Percentiles rank a stretch among this genome's conserved stretches.
Evolutionary conservation across 2,888 invertebrate genomes (phyloP).

Genomic region (Ectemnius continuus): DNA sequence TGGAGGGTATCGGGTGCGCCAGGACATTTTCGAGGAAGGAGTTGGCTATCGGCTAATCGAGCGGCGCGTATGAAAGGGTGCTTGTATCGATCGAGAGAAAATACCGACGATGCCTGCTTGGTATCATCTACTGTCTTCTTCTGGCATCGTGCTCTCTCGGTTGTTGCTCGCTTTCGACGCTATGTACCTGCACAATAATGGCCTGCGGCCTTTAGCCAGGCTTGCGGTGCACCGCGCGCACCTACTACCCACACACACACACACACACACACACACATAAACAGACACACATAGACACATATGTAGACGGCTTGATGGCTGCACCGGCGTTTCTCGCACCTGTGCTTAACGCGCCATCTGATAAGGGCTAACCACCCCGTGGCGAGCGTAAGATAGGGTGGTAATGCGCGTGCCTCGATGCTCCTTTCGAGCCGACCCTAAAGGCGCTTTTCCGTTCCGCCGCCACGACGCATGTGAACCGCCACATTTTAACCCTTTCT

Average conservation of each 20-base stretch:
- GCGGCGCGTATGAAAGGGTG: slow-evolving; percentile 24
- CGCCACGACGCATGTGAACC: slow-evolving; percentile 41
- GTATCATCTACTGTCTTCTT: slow-evolving; percentile 9
- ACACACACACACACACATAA: not conserved
- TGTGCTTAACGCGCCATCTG: slow-evolving; percentile 69
- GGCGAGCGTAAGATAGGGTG: slow-evolving; percentile 64
- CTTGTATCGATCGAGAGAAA: slow-evolving; percentile 45
- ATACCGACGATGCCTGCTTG: slow-evolving; percentile 24
- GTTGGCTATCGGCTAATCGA: slow-evolving; percentile 26
- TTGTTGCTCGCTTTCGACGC: too few relatives aligned
- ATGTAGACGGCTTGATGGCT: not conserved
- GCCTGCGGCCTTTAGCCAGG: slow-evolving; percentile 16
- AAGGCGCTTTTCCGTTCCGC: slow-evolving; percentile 67
- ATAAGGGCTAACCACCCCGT: slow-evolving; percentile 70
- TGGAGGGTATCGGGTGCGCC: not conserved
- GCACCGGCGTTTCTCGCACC: slow-evolving; percentile 61
- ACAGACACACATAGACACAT: not conserved
- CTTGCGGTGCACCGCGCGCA: not conserved
- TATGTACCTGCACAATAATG: slow-evolving; percentile 25
- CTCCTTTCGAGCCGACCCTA: slow-evolving; percentile 69
- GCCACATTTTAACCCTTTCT: too few relatives aligned
- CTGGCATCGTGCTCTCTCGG: too few relatives aligned
- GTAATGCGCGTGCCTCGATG: slow-evolving; percentile 71
- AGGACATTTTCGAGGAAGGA: slow-evolving; percentile 19
- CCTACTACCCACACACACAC: not conserved